Base-by-base conservation (phyloP, 2,888 invertebrate genomes). In the Itoplectis maculator region DNA sequence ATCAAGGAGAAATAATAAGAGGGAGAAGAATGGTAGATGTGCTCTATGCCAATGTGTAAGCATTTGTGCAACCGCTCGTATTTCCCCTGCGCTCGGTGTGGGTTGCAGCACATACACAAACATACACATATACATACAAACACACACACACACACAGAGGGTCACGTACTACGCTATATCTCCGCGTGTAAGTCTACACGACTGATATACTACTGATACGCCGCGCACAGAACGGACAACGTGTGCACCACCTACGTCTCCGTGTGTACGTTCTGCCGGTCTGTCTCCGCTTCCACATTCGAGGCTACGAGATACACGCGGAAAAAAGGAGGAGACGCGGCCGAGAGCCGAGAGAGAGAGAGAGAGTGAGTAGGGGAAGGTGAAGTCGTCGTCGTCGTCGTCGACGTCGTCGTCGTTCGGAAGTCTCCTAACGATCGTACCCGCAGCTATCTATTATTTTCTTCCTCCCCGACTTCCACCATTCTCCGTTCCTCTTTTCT, bases 341-440 rank as follows among this genome's bases (percentile, higher is more conserved):
- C 23, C n/a, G n/a, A n/a, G n/a, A n/a, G n/a, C n/a, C n/a, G n/a
- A n/a, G n/a, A n/a, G n/a, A n/a, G 15, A 37, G 40, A 51, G 74
- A 68, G 66, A 47, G 49, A 8, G n/a, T n/a, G 51, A 61, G 49
- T 65, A 49, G 29, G 54, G 49, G 63, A 73, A 72, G 49, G 47
- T 29, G 70, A 72, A 65, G 29, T 29, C 29, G 29, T 29, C 29
- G 29, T 29, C 29, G 29, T 29, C 29, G 29, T 29, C 29, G 29
- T 29, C 29, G 29, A 3, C 29, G 29, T 29, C 29, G 74, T 70
- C 69, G 77, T 69, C 73, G 68, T 61, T 63, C 77, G 74, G 78
- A 82, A 82, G 74, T 82, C 78, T 74, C 74, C 78, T 78, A 82
- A 82, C 81, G 81, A 82, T 77, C 78, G 69, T 65, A 66, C 81